Base-by-base conservation (phyloP, 2,888 invertebrate species). In the Choristoneura rosaceana region DNA sequence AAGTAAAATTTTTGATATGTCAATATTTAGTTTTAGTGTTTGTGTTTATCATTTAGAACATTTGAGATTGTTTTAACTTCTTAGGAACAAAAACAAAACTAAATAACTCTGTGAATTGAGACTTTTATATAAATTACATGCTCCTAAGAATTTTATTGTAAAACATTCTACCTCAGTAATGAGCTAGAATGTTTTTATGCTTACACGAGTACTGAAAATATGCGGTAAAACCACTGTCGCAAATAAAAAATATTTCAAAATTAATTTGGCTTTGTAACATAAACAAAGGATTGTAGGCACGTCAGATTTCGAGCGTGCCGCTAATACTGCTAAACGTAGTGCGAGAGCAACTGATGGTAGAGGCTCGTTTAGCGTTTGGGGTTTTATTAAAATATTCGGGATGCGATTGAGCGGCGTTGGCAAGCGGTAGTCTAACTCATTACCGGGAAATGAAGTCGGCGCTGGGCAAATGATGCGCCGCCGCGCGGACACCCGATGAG, bases 361-460 rank as follows among this genome's bases (percentile, higher is more conserved):
- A 55, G 47, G 15, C 67, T 70, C 74, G 69, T 74, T 78, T 71
- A 74, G 77, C 75, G 75, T 75, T 73, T 71, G 70, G 77, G 82
- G 77, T 80, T 82, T 81, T 75, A 78, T 80, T 82, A 82, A 82
- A 83, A 84, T 86, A 85, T 86, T 83, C 81, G 79, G 78, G 74
- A 77, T 80, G 78, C 78, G 80, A 83, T 81, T 77, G 75, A 75
- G 74, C 76, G 73, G 73, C 60, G 76, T 73, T 74, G 74, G 71
- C 73, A 74, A 75, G 77, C 77, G 81, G 77, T 77, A 76, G 74
- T 76, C 78, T 76, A 78, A 77, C 80, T 84, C 83, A 86, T 88
- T 87, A 86, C 83, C 76, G 75, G 77, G 71, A 85, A 87, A 88
- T 88, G 87, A 86, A 87, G 84, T 85, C 82, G 79, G 79, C 74